Evolutionary conservation across 2,888 invertebrate genomes (phyloP), one percentile per base, ranked within the genome.

Genomic region (Nomada ferruginata): DNA sequence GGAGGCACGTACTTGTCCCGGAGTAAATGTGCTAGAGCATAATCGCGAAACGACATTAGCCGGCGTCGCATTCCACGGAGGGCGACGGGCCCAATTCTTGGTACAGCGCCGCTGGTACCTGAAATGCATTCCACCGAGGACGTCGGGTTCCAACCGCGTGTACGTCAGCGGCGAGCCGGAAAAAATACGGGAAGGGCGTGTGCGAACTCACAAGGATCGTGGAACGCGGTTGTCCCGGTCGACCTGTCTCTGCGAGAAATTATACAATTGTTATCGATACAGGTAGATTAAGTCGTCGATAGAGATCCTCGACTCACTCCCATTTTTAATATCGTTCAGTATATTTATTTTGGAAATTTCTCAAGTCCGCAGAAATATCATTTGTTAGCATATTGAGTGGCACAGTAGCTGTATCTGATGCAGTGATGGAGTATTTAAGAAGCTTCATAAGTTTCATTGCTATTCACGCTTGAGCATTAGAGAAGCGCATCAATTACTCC

Each of bases 71-170:
- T 84, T 82, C 83, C 83, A 73, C 68, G 73, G 79, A 84, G 83
- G 83, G 83, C 83, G 83, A 84, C 83, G 88, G 86, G 85, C 84
- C 87, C 86, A 87, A 89, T 90, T 90, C 90, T 89, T 85, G 90
- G 86, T 88, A 89, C 85, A 89, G 76, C 85, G 87, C 71, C 71
- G 87, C 86, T 81, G 82, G 87, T 85, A 75, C 83, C 80, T 86
- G 84, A 85, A 85, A 85, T 73, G 84, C 85, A 85, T 85, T 85
- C 85, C 85, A 75, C 70, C 79, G 85, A 79, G 85, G 77, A 82
- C 82, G 85, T 79, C 82, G 77, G 72, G 79, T 76, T 75, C 72
- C 84, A 77, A 74, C 76, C 26, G 76, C 63, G 68, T 59, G 50
- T 82, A 82, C 77, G 79, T 80, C 83, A 78, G 20, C 82, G 59